phyloP scores from a whole-genome alignment of 2,888 invertebrate genomes.

The Protonemura montana region DNA sequence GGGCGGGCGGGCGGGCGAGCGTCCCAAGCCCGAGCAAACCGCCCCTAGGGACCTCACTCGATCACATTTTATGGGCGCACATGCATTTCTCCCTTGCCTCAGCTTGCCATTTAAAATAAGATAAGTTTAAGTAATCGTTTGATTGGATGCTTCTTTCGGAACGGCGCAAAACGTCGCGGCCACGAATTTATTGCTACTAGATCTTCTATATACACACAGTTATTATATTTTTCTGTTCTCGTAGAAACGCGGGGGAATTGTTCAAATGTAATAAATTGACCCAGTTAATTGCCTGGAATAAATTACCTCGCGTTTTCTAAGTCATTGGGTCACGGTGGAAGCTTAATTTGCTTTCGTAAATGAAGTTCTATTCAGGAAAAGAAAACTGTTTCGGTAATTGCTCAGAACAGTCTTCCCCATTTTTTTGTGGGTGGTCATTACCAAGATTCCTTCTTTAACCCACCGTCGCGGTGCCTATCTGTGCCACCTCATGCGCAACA shows the following conservation, averaged over 20 bases:
- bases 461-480: too few relatives aligned
- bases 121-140: constrained; percentile 28
- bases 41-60: constrained; percentile 19
- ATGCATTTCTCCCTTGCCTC: constrained; percentile 10
- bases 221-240: constrained; percentile 21
- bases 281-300: background rate
- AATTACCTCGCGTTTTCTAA: background rate
- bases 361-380: background rate
- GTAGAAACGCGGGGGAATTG: constrained; percentile 7
- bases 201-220: constrained; percentile 16
- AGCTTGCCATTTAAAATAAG: constrained; percentile 29
- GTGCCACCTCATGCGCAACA: background rate
- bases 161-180: constrained; percentile 9
- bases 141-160: constrained; percentile 22
- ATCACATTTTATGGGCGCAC: constrained; percentile 33
- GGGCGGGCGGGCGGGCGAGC: too few relatives aligned
- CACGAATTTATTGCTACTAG: constrained; percentile 26
- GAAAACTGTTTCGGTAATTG: background rate
- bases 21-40: background rate
- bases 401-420: background rate
- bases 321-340: background rate
- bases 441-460: too few relatives aligned
- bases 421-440: too few relatives aligned
- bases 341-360: background rate
- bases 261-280: constrained; percentile 32